Base-by-base conservation (phyloP, 2,113 vertebrate species). In the Dipodomys spectabilis region DNA sequence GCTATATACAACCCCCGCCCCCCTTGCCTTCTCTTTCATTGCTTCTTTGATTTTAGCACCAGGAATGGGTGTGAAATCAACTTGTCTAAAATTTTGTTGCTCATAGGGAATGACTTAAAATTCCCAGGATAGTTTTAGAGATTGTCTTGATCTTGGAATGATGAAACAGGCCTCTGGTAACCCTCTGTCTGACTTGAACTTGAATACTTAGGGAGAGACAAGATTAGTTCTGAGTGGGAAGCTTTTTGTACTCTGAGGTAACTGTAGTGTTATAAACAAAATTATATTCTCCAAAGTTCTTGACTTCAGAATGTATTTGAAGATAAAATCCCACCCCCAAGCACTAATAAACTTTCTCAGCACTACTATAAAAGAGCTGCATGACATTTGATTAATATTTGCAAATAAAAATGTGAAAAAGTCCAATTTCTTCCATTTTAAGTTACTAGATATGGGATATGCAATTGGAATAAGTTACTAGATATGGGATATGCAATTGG, bases 11-110 rank as follows among this genome's bases (percentile, higher is more conserved):
- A 86, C 93, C 60, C n/a, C 39, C 64, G 25, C 53, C 53, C 53
- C 25, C 71, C 20, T 81, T 82, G 28, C 82, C 82, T 94, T 72
- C 73, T 88, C 35, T 94, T 96, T 92, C 83, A 80, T 82, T 91
- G 89, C 94, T 87, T 53, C 83, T 95, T 96, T 93, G 65, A 57
- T 83, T 97, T 96, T 95, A 95, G 95, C 93, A 88, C 71, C 10
- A 74, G 62, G 78, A 74, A 83, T 94, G 82, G 79, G 45, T 95
- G 75, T 93, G 71, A 95, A 95, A 82, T 49, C 45, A 79, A 49
- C 73, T 89, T 86, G 83, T 95, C 64, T 97, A 86, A 95, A 91
- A 95, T 95, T 92, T 80, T 94, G 92, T 90, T 95, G 71, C 89
- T 71, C 39, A 91, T 82, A 90, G 19, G 92, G 86, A 96, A 68